Evolutionary conservation across 2,888 invertebrate species (phyloP), one percentile per base, ranked within the genome.

Genomic region (Anodontia alba): DNA sequence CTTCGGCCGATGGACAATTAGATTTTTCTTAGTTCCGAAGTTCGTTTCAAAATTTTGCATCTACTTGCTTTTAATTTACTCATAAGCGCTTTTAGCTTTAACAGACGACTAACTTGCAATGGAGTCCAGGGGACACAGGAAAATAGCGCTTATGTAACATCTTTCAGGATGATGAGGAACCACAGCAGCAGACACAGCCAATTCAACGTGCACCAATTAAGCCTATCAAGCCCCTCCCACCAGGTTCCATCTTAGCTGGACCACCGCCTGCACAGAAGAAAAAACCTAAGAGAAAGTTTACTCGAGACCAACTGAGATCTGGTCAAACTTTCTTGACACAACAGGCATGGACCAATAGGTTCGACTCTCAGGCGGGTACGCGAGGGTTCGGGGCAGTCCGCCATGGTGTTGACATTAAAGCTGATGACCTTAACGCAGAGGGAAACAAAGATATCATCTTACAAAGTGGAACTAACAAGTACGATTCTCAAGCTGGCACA

Each of bases 321-420:
- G 73, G 81, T 42, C 84, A 85, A 73, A 81, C 81, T 0, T 29
- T 85, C 8, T 74, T 85, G 3, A 82, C 85, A 0, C 82, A 83
- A 71, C 94, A 94, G 80, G 89, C 93, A 17, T 94, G 94, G 38
- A 93, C 92, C 42, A 94, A 94, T 88, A 93, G 93, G 77, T 91
- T 89, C 57, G 94, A 93, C 51, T 91, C 91, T 54, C 94, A 94
- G 87, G 67, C 89, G 0, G 94, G 94, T 26, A 94, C 93, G 93
- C 86, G 75, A 1, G 76, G 80, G 10, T 84, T 90, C 84, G 94
- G 94, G 10, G 78, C 84, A 1, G 84, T 84, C 7, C 78, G 84
- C 10, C 84, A 84, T 46, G 84, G 72, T 20, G 73, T 76, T 33
- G 77, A 78, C 80, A 93, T 93, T 78, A 73, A 88, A 15, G 89